phyloP scores from a whole-genome alignment of 2,113 vertebrate genomes.

The Bufo bufo region DNA sequence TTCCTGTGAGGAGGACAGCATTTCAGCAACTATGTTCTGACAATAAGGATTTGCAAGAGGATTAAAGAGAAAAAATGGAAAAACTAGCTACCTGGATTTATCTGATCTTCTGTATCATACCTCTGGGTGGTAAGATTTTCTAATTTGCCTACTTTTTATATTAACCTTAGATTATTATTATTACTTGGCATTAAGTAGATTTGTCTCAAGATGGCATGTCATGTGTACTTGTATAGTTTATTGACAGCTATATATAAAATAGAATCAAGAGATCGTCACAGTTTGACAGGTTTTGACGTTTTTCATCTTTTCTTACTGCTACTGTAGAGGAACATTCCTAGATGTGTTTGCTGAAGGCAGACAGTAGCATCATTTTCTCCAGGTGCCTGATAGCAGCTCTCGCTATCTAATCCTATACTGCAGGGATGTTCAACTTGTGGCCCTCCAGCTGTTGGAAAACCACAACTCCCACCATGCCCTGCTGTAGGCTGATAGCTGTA shows the following conservation, averaged over 20 bases:
- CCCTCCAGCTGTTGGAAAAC: no score
- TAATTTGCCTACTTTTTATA: not conserved
- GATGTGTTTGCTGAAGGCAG: no score
- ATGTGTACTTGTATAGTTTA: not conserved
- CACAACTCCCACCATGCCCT: no score
- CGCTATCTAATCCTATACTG: no score
- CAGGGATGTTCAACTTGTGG: no score
- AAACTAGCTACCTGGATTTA: constrained; percentile 6
- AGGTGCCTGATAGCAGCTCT: no score
- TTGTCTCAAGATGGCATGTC: not conserved
- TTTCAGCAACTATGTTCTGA: no score
- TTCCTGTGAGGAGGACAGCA: not conserved
- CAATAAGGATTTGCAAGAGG: not conserved
- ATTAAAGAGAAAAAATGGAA: not conserved
- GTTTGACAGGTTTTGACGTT: not conserved
- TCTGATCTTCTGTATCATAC: not conserved
- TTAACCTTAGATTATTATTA: not conserved
- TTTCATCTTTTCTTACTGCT: no score
- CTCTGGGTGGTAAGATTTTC: not conserved
- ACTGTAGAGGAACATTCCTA: no score
- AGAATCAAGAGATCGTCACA: not conserved
- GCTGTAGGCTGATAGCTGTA: no score
- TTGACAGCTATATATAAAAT: not conserved
- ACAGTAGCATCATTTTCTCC: no score
- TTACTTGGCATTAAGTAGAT: not conserved